phyloP scores from a whole-genome alignment of 2,797 vertebrate species.

The Masticophis lateralis region DNA sequence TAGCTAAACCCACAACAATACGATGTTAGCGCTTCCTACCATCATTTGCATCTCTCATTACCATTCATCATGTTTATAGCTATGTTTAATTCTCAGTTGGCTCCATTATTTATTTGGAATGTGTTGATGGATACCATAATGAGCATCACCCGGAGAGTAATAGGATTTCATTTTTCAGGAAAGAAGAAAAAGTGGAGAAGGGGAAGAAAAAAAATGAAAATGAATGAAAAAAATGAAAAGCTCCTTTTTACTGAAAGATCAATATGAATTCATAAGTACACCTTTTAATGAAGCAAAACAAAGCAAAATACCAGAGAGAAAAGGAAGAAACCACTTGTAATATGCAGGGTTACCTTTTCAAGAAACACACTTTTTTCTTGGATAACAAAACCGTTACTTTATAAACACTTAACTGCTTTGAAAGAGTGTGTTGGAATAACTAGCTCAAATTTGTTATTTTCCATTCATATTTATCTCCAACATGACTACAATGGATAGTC shows the following conservation, averaged over 20 bases:
- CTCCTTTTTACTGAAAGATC: background rate
- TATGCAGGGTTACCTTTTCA: background rate
- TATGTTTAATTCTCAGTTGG: constrained; percentile 15
- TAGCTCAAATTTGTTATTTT: background rate
- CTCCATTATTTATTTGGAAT: constrained; percentile 28
- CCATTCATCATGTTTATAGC: constrained; percentile 22
- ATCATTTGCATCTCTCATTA: background rate
- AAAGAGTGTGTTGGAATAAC: background rate
- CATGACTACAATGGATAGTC: no score
- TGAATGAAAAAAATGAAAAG: no score
- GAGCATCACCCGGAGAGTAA: background rate
- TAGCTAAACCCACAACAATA: background rate
- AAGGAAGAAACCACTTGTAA: background rate
- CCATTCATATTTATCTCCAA: background rate
- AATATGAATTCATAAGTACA: background rate
- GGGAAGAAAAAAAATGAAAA: background rate
- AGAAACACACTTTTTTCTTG: background rate
- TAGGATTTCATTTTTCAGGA: constrained; percentile 4
- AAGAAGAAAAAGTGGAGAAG: background rate
- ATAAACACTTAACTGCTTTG: background rate
- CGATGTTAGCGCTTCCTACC: background rate
- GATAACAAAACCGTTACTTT: background rate
- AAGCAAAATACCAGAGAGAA: background rate
- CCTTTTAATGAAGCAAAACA: background rate
- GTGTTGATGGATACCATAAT: constrained; percentile 15